A percentile compares a stretch with the other conserved stretches of the same genome.
Evolutionary conservation across 2,113 vertebrate genomes (phyloP).

Genomic region (Poicephalus gulielmi): DNA sequence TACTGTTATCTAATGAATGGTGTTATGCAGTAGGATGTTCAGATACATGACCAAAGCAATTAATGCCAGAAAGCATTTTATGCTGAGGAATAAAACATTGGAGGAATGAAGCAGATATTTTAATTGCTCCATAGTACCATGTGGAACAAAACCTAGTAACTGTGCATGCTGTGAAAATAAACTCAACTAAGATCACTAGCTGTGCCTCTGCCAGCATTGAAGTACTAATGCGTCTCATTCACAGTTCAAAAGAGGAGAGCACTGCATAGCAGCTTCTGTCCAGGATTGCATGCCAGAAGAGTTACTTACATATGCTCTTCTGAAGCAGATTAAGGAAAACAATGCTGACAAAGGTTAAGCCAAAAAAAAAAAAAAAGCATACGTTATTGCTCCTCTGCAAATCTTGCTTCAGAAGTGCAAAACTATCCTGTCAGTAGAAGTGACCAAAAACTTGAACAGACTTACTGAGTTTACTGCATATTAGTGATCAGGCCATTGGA

Average conservation of each 20-base stretch:
- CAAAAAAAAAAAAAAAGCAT: neutral
- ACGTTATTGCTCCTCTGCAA: neutral
- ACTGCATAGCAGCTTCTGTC: neutral
- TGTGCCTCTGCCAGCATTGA: neutral
- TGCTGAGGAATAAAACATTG: neutral
- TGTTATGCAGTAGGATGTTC: neutral
- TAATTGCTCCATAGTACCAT: neutral
- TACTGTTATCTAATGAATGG: neutral
- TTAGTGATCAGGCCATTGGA: neutral
- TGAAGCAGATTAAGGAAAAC: neutral
- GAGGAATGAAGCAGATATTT: neutral
- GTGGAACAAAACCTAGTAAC: neutral
- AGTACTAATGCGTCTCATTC: neutral
- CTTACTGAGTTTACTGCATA: neutral
- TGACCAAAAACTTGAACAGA: neutral
- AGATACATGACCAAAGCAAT: neutral
- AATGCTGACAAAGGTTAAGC: neutral
- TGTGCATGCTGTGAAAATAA: neutral
- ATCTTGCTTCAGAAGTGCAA: neutral
- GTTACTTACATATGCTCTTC: neutral
- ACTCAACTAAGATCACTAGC: neutral
- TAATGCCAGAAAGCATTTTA: neutral
- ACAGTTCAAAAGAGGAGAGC: neutral
- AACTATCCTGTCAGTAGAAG: neutral
- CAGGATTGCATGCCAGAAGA: neutral